phyloP scores from a whole-genome alignment of 1,140 invertebrate genomes.

The Diorhabda sublineata region DNA sequence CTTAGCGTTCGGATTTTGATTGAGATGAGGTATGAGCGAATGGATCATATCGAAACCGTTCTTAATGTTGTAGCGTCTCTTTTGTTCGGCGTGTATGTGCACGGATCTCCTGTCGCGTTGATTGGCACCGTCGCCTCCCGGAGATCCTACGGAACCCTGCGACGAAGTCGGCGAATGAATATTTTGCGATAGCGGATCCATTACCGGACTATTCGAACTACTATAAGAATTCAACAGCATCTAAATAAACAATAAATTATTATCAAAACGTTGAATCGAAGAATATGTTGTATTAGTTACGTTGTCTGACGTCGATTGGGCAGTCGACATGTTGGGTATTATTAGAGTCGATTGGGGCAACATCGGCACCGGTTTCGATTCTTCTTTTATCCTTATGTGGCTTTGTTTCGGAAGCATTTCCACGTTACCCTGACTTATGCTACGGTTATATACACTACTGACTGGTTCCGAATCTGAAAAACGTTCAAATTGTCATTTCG shows the following conservation, averaged over 20 bases:
- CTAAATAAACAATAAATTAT: conserved; percentile 28
- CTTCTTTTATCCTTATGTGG: conserved; percentile 38
- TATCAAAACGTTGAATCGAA: not conserved
- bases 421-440: not conserved
- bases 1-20: conserved; percentile 87
- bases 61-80: conserved; percentile 94
- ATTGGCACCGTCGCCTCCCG: conserved; percentile 38
- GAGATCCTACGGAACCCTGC: conserved; percentile 49
- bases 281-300: conserved; percentile 26
- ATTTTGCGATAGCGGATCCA: conserved; percentile 33
- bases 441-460: conserved; percentile 11
- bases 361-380: conserved; percentile 34
- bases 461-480: not conserved
- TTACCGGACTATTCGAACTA: conserved; percentile 36
- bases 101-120: conserved; percentile 69
- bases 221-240: conserved; percentile 36
- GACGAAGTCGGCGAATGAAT: conserved; percentile 44
- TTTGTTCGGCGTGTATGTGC: conserved; percentile 97
- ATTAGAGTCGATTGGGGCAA: conserved; percentile 44
- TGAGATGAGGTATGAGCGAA: conserved; percentile 87
- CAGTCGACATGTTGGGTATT: conserved; percentile 42
- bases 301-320: conserved; percentile 40
- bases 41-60: conserved; percentile 94
- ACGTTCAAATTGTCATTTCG: not conserved
- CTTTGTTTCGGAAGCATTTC: conserved; percentile 4